Evolutionary conservation across 2,888 invertebrate species (phyloP).

Genomic region (Acheta domesticus): DNA sequence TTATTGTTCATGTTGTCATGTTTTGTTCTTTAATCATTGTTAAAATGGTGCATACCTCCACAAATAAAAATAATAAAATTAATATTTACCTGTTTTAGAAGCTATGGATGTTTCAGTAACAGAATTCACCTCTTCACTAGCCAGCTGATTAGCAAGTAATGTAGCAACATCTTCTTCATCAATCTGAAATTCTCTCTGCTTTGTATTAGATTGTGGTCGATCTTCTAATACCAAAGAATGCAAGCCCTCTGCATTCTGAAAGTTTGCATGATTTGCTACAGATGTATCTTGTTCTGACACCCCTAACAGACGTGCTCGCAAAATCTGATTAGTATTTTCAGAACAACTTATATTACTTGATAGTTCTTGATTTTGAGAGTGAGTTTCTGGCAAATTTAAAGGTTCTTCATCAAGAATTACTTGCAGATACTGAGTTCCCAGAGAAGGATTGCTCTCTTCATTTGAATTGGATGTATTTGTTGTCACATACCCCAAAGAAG

Average conservation of each 20-base stretch:
- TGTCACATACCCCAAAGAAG: slow-evolving; percentile 25
- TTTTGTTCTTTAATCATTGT: too few species aligned
- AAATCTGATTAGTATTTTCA: slow-evolving; percentile 24
- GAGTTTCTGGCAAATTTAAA: background rate
- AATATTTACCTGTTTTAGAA: slow-evolving; percentile 27
- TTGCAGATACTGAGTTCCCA: slow-evolving; percentile 27
- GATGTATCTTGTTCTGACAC: background rate
- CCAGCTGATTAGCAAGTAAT: slow-evolving; percentile 41
- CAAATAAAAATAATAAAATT: background rate
- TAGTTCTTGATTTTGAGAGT: background rate
- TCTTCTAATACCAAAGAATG: slow-evolving; percentile 1
- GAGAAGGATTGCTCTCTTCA: background rate
- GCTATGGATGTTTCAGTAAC: background rate
- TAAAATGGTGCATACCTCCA: too few species aligned
- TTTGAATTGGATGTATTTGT: slow-evolving; percentile 18
- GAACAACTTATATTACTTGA: background rate
- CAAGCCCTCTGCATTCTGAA: background rate
- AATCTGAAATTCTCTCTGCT: slow-evolving; percentile 33
- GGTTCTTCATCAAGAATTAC: slow-evolving; percentile 28
- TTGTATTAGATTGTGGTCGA: slow-evolving; percentile 27
- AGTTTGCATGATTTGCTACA: background rate
- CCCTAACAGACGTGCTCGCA: slow-evolving; percentile 33
- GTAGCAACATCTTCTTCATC: slow-evolving; percentile 41
- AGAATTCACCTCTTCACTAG: slow-evolving; percentile 34
- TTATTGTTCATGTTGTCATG: too few species aligned